Percentiles rank a stretch among this genome's conserved stretches.
phyloP scores from a whole-genome alignment of 2,113 vertebrate genomes.

The Gorsachius goisagi region DNA sequence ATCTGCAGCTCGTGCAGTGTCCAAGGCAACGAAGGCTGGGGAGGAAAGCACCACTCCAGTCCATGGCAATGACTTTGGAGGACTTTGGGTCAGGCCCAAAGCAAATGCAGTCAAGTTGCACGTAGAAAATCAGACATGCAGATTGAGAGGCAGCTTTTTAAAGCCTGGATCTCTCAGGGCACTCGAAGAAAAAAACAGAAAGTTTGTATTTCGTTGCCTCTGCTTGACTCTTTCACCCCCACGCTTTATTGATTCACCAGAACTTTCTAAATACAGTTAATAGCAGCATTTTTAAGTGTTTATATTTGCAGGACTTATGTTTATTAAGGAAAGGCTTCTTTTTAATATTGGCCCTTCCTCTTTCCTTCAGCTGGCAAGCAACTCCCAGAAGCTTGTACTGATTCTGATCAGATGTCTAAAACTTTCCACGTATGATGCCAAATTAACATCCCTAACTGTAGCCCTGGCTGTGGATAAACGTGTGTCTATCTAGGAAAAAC shows the following conservation, averaged over 20 bases:
- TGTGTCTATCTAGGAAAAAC: slow-evolving; percentile 43
- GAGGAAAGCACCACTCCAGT: not conserved
- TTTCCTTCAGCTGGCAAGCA: slow-evolving; percentile 35
- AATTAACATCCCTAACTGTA: slow-evolving; percentile 25
- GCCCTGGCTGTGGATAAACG: slow-evolving; percentile 24
- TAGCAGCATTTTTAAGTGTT: not conserved
- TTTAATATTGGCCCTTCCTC: not conserved
- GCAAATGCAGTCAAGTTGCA: not conserved
- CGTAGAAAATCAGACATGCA: not conserved
- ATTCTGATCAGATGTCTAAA: slow-evolving; percentile 57
- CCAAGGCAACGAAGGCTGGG: not conserved
- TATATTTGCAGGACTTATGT: not conserved
- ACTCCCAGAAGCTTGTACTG: slow-evolving; percentile 38
- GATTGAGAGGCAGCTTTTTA: not conserved
- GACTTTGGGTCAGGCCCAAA: not conserved
- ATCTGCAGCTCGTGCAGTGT: not conserved
- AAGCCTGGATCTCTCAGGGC: not conserved
- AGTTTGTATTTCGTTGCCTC: not conserved
- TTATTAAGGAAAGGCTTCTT: slow-evolving; percentile 4
- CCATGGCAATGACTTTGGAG: not conserved
- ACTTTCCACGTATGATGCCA: slow-evolving; percentile 60
- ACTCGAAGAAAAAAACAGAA: accelerated
- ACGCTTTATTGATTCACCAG: not conserved
- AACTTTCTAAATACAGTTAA: not conserved
- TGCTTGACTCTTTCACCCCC: not conserved